Base-by-base conservation (phyloP, 2,797 vertebrate genomes). In the Cetoscarus ocellatus region DNA sequence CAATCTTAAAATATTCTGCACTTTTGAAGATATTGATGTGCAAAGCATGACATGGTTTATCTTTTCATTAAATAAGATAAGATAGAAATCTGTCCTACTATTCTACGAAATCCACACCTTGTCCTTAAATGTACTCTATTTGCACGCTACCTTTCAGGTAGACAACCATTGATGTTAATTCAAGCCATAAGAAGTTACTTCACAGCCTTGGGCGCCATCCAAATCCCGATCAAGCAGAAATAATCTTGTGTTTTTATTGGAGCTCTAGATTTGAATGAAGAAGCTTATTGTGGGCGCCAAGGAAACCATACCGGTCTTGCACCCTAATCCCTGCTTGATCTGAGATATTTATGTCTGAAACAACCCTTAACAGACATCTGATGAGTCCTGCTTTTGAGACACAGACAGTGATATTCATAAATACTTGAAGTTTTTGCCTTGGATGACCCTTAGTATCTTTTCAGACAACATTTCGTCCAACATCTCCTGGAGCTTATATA, bases 301-400 rank as follows among this genome's bases (percentile, higher is more conserved):
- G 53, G 48, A 79, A 75, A 66, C 60, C 18, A 39, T 44, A 34
- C 56, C 83, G 75, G 67, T 52, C 72, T 69, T 71, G 65, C 51
- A 67, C 70, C 55, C 72, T 85, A 74, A 88, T 80, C 79, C 65
- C 40, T 14, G 58, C 48, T 67, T 62, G 72, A 85, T 84, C 79
- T 88, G 73, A 79, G 78, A 71, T 52, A 56, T 75, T 81, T 75
- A 57, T 62, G 53, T 77, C 40, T 77, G 69, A 47, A 76, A 75
- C 53, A 67, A 73, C 69, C 78, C 75, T 80, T 75, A 27, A 69
- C 51, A 9, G n/a, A 74, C 64, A 73, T 79, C 61, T 70, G 68
- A 63, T 73, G 5, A 44, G 12, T 27, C 10, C 15, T 67, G 55
- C 73, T 58, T 79, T 68, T 69, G 47, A 83, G 51, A 52, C 40